phyloP scores from a whole-genome alignment of 2,888 invertebrate genomes.

The Hirtodrosophila cameraria region DNA sequence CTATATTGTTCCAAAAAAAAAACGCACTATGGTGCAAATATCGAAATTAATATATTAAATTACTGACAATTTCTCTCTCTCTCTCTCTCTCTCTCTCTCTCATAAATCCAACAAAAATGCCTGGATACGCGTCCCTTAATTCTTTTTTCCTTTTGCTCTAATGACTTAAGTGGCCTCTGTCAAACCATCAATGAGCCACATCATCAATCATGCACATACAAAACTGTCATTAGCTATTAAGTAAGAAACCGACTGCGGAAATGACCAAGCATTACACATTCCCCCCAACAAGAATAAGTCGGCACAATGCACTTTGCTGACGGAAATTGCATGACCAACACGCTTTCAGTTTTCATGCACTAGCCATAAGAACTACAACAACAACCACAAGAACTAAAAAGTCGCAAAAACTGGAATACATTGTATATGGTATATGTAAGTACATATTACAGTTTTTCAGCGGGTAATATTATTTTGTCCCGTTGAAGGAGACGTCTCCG shows the following conservation, averaged over 20 bases:
- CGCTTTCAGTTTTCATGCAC: constrained; percentile 47
- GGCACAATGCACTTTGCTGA: constrained; percentile 58
- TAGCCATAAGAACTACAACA: constrained; percentile 10
- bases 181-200: constrained; percentile 34
- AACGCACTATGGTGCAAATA: constrained; percentile 23
- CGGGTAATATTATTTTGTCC: too few relatives aligned
- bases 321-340: constrained; percentile 62
- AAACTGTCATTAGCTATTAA: constrained; percentile 56
- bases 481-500: too few relatives aligned
- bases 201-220: constrained; percentile 49
- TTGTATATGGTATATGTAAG: too few relatives aligned
- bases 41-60: not conserved
- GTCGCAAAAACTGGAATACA: too few relatives aligned
- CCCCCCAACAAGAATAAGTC: not conserved
- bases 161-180: constrained; percentile 37
- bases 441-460: too few relatives aligned
- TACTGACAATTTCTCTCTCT: not conserved
- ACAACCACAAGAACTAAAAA: not conserved
- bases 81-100: too few relatives aligned
- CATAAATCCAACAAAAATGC: too few relatives aligned
- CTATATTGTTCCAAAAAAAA: constrained; percentile 8
- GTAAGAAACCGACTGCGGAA: constrained; percentile 22
- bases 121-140: constrained; percentile 1
- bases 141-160: constrained; percentile 1
- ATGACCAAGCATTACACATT: constrained; percentile 21